Evolutionary conservation across 2,888 invertebrate species (phyloP), one percentile per base, ranked within the genome.

Genomic region (Drosophila siamana): DNA sequence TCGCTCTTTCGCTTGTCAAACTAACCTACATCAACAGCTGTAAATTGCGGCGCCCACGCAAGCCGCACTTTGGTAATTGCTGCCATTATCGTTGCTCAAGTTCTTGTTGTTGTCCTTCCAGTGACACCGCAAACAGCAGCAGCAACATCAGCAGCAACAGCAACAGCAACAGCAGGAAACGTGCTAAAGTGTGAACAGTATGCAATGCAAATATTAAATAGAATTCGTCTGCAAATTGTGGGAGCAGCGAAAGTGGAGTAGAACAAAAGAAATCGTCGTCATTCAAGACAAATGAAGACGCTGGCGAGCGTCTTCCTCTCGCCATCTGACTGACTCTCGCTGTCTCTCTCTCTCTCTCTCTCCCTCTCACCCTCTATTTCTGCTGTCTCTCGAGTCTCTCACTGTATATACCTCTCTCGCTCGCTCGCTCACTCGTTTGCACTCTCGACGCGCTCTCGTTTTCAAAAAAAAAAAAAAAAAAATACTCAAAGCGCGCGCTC

Each of bases 11-110:
- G 22, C 44, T 33, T 15, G 46, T 77, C 64, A 80, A 90, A 90
- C 90, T 90, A 91, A 90, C 90, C 90, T 90, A 90, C 90, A 91
- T 89, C 91, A 90, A 91, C 88, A 90, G 85, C 80, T 89, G 85
- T 86, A 64, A 69, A 66, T 44, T 50, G 73, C 60, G 76, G 52
- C 79, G 44, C 79, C 67, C 83, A 74, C 84, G 66, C 77, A 62
- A 61, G 52, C 48, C 65, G 64, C 74, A 54, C 33, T 52, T 50
- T 24, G 8, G 9, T 44, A 55, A 57, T 66, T 73, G 61, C 48
- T 47, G 50, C 26, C 69, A 70, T 76, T 54, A 46, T 56, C 46
- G 46, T 56, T 46, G 46, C 16, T 43, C 22, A 40, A 44, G 22
- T 41, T n/a, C 8, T 26, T 65, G 28, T 46, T 56, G 13, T 63